phyloP scores from a whole-genome alignment of 2,113 vertebrate genomes.

The Epinephelus cyanopodus region DNA sequence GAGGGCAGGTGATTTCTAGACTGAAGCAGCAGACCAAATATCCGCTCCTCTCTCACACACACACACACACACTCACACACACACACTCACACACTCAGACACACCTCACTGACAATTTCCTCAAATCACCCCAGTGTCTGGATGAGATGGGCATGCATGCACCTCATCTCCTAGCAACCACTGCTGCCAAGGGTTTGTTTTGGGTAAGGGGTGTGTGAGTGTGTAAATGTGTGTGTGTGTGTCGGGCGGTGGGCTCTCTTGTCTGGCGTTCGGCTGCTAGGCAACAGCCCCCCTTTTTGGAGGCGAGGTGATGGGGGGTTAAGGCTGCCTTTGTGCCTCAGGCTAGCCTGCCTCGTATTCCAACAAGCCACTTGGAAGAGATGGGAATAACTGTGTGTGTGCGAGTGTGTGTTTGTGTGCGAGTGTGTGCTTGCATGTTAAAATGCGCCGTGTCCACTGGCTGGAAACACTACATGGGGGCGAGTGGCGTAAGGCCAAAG shows the following conservation, averaged over 20 bases:
- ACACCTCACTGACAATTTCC: conserved; percentile 51
- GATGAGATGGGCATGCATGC: conserved; percentile 58
- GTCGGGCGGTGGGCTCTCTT: conserved; percentile 26
- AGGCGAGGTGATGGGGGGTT: conserved; percentile 48
- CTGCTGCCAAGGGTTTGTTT: conserved; percentile 49
- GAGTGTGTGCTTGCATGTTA: conserved; percentile 20
- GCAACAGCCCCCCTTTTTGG: conserved; percentile 66
- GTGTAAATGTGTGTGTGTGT: conserved; percentile 30
- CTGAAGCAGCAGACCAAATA: conserved; percentile 44
- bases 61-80: conserved; percentile 2
- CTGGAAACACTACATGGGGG: conserved; percentile 33
- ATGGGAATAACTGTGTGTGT: background rate
- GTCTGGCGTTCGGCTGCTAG: conserved; percentile 72
- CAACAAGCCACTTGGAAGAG: conserved; percentile 39
- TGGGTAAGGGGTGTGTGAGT: conserved; percentile 30
- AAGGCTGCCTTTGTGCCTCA: conserved; percentile 62
- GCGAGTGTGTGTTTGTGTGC: conserved; percentile 30
- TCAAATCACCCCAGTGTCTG: conserved; percentile 49
- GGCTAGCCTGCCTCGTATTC: conserved; percentile 46
- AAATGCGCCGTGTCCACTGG: conserved; percentile 14
- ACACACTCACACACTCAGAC: conserved; percentile 15
- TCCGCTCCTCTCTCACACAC: conserved; percentile 12
- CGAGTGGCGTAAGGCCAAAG: conserved; percentile 60
- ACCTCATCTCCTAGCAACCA: conserved; percentile 76
- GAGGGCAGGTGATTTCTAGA: conserved; percentile 53